Conservation (phyloP, 2,797 vertebrate genomes). For the Limnodromus scolopaceus region DNA sequence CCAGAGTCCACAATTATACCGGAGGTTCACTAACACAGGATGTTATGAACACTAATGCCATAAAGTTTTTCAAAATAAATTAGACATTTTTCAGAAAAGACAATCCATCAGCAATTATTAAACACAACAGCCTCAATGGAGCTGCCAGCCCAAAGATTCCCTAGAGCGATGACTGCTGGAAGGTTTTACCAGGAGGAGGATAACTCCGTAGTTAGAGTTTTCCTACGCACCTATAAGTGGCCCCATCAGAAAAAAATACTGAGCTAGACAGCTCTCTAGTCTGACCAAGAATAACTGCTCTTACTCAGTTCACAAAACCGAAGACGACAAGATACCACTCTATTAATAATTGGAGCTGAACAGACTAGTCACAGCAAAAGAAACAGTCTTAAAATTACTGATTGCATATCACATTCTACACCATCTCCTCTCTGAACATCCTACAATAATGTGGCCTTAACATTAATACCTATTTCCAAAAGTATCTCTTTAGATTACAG, state of each 20-base stretch:
- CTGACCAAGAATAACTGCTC: neutral
- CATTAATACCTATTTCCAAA: neutral
- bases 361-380: neutral
- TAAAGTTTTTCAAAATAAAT: neutral
- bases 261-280: neutral
- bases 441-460: neutral
- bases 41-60: neutral
- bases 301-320: neutral
- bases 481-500: neutral
- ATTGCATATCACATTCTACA: neutral
- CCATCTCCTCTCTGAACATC: neutral
- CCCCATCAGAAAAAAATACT: neutral
- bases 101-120: neutral
- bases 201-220: neutral
- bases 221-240: neutral
- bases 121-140: neutral
- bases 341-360: neutral
- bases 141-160: neutral
- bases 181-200: neutral
- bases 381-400: slow-evolving; percentile 1
- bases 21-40: neutral
- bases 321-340: neutral
- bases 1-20: neutral
- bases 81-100: neutral
- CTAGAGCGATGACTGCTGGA: neutral